These are phyloP conservation scores for Papilio aristodemus DNA, from an alignment of 1,140 invertebrate genomes.

Conservation along the genomic window DNA sequence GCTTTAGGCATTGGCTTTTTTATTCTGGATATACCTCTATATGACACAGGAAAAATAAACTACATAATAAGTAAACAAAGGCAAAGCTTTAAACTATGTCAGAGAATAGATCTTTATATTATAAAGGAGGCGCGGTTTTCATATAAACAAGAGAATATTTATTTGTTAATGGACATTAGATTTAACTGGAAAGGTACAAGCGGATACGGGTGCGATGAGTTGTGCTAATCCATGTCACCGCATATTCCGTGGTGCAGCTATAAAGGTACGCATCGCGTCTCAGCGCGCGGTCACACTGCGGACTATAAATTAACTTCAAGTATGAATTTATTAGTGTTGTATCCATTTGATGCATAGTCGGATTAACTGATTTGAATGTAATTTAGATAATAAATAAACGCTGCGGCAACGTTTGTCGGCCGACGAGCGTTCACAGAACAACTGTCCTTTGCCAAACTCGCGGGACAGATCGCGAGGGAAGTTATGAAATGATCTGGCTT, in stretches of 20 bases:
- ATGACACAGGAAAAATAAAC: constrained; percentile 7
- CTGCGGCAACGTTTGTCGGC: constrained; percentile 15
- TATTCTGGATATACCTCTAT: too few relatives aligned
- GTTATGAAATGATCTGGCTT: constrained; percentile 18
- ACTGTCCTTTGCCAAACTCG: constrained; percentile 22
- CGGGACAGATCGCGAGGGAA: constrained; percentile 8
- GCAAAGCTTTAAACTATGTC: not conserved
- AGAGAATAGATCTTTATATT: not conserved
- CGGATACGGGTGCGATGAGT: not conserved
- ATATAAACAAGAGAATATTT: too few relatives aligned
- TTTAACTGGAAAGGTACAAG: not conserved
- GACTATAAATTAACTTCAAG: constrained; percentile 32
- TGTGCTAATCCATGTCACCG: constrained; percentile 9
- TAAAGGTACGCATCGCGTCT: not conserved
- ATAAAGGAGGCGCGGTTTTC: too few relatives aligned
- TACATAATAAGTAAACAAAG: not conserved
- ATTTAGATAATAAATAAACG: constrained; percentile 28
- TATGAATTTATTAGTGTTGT: constrained; percentile 34
- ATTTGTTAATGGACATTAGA: not conserved
- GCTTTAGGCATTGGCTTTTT: too few relatives aligned
- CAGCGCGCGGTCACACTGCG: not conserved
- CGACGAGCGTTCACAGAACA: not conserved
- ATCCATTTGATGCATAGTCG: constrained; percentile 30
- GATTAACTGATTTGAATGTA: constrained; percentile 35
- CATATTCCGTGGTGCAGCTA: not conserved